Percentiles rank a stretch among this genome's conserved stretches.
These are phyloP conservation scores for Masnerella sp. DNA, from an alignment of 2,888 invertebrate species.

Conservation along the genomic window DNA sequence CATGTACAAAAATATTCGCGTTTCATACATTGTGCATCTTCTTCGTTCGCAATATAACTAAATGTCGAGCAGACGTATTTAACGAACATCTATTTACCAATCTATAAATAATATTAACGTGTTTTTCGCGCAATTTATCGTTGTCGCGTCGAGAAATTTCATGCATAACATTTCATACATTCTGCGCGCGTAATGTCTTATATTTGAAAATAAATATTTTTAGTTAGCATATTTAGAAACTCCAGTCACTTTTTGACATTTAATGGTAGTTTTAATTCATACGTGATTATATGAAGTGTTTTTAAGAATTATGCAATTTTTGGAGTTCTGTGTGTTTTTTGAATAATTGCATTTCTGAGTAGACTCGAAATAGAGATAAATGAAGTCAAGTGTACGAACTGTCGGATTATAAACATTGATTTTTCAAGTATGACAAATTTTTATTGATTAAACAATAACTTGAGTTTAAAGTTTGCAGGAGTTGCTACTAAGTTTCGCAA, in stretches of 20 bases:
- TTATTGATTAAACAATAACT: too few species aligned
- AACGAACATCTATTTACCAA: constrained; percentile 29
- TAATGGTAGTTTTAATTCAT: background rate
- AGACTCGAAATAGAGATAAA: too few species aligned
- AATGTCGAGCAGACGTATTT: constrained; percentile 27
- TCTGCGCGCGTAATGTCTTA: constrained; percentile 22
- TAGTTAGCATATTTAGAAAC: constrained; percentile 24
- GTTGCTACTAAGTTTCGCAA: background rate
- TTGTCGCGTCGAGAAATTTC: constrained; percentile 25
- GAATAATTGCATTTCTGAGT: background rate
- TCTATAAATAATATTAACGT: constrained; percentile 36
- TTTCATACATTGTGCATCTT: constrained; percentile 7
- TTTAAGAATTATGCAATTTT: background rate
- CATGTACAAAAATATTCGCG: constrained; percentile 24
- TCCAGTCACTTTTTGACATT: constrained; percentile 14
- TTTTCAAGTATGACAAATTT: too few species aligned
- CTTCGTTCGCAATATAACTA: constrained; percentile 24
- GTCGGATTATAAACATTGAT: too few species aligned
- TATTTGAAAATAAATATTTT: constrained; percentile 29
- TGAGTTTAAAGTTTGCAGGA: too few species aligned
- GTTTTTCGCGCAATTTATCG: constrained; percentile 34
- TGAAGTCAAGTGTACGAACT: too few species aligned
- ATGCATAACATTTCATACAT: constrained; percentile 19
- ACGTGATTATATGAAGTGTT: background rate
- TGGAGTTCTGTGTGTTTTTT: too few species aligned